Base-by-base conservation (phyloP, 2,888 invertebrate genomes). In the Latrodectus elegans region DNA sequence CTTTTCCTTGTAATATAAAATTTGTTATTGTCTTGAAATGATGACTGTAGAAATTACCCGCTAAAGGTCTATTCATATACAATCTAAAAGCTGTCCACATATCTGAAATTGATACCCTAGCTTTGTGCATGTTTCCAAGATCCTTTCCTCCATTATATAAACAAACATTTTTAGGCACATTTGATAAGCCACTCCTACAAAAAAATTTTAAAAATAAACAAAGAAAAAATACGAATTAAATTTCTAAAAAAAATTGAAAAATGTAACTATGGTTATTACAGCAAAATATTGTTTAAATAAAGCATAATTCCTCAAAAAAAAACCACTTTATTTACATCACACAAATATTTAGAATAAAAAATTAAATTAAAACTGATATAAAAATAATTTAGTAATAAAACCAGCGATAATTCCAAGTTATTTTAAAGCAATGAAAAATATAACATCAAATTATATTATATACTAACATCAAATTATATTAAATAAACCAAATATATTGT, bases 21-120 rank as follows among this genome's bases (percentile, higher is more conserved):
- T 91, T 91, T 90, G 92, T 91, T 38, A 92, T 90, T 65, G 91
- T 91, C 79, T 91, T 90, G 90, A 92, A 92, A 91, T 92, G 92
- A 89, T 92, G 92, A 8, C 92, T 91, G 80, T 92, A 92, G 90
- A 92, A 92, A 26, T 91, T 92, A 8, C 91, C 92, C 12, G 90
- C 88, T 0, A 92, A 91, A 12, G 90, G 88, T 65, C 91, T 90
- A 70, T 89, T 90, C 89, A 92, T 91, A 90, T 92, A 91, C 76
- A 90, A 87, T 22, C 92, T 89, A 64, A 91, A 91, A 14, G 91
- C 91, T 64, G 91, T 90, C 92, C 92, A 92, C 15, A 91, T 89
- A 88, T 91, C 89, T 6, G 17, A 38, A 15, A 75, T 74, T 3
- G 87, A 82, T 11, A 74, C 22, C n/a, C 55, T 75, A 4, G 38